Evolutionary conservation across 2,113 vertebrate genomes (phyloP), one percentile per base, ranked within the genome.

Genomic region (Microcebus griseorufus): DNA sequence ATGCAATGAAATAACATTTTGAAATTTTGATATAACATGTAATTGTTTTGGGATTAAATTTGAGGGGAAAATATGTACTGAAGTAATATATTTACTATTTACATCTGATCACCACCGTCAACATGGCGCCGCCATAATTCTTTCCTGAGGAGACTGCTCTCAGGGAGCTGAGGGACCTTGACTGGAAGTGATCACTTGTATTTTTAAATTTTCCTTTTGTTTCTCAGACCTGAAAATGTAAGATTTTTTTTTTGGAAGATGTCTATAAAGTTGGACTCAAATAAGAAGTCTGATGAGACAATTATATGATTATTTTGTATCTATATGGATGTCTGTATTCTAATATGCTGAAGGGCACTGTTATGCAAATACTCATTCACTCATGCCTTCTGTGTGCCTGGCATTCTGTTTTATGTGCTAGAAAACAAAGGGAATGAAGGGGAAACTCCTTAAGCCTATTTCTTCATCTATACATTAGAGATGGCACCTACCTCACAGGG

Each of bases 1-100:
- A 84, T 55, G 90, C 34, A 88, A 78, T 95, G 70, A 93, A 76
- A 93, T 72, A 94, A 39, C 65, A 95, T 94, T 72, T 95, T 84
- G 20, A 88, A 94, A 95, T 96, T 94, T 96, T 39, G 51, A 94
- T 90, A 83, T 65, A 92, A 85, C 72, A 42, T 27, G 18, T 79
- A 83, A 80, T 90, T 92, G 91, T 92, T 90, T 96, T 39, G 53
- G n/a, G 70, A 79, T 92, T 84, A 69, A 72, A 65, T 95, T 48
- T 84, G 64, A 92, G 65, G 84, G 37, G n/a, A 88, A 95, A 95
- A 42, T 82, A n/a, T 11, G 4, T 78, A 85, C 51, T n/a, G 27
- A 81, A 29, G 42, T 65, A 65, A 67, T 90, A 20, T 39, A 45
- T 86, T 62, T 88, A 25, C 82, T 23, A 1, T 8, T 42, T 27